Conservation (phyloP, 1,140 invertebrate species). For the Leptestheria dahalacensis region DNA sequence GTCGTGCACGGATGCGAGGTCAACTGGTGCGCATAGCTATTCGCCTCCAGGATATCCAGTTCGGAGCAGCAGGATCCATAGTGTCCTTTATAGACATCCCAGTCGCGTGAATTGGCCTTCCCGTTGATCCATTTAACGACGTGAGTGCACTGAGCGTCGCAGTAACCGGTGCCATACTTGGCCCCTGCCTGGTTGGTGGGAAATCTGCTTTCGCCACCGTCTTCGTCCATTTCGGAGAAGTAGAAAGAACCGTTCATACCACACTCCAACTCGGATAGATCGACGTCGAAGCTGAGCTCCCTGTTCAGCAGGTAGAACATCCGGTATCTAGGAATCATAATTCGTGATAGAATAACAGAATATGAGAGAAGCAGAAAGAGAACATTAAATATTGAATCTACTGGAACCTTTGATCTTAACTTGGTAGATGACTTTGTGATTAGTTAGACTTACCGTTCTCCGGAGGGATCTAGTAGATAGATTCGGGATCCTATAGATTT, state of each 20-base stretch:
- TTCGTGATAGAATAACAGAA: no score
- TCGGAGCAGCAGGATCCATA: slow-evolving; percentile 20
- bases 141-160: slow-evolving; percentile 22
- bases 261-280: slow-evolving; percentile 17
- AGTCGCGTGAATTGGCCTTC: slow-evolving; percentile 18
- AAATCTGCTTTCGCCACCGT: slow-evolving; percentile 19
- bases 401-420: not conserved
- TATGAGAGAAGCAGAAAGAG: no score
- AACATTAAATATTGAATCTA: no score
- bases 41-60: slow-evolving; percentile 21
- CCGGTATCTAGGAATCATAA: slow-evolving; percentile 16
- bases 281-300: slow-evolving; percentile 20
- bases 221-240: slow-evolving; percentile 20
- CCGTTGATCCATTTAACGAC: slow-evolving; percentile 21
- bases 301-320: slow-evolving; percentile 21
- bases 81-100: slow-evolving; percentile 18
- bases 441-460: slow-evolving; percentile 8
- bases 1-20: slow-evolving; percentile 19
- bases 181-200: slow-evolving; percentile 19
- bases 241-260: slow-evolving; percentile 21
- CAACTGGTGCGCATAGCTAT: slow-evolving; percentile 16
- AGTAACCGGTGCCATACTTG: slow-evolving; percentile 21
- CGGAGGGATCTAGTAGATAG: slow-evolving; percentile 18
- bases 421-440: not conserved
- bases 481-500: slow-evolving; percentile 20